These are phyloP conservation scores for Epirrhoe alternata DNA, from an alignment of 2,888 invertebrate species.

Conservation along the genomic window DNA sequence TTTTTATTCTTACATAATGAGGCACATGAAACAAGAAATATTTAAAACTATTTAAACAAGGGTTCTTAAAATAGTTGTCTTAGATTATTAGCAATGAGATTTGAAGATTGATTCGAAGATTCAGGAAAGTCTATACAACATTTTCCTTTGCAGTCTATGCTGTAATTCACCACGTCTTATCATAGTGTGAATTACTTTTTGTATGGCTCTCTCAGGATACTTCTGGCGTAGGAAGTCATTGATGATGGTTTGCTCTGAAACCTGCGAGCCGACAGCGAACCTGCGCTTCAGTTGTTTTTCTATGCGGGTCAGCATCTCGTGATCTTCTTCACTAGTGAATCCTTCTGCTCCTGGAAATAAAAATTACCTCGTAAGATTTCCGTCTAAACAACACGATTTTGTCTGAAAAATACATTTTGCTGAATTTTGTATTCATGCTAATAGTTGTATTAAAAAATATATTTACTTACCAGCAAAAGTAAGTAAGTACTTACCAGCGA, in stretches of 20 bases:
- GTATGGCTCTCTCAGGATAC: slow-evolving; percentile 93
- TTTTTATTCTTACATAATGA: slow-evolving; percentile 31
- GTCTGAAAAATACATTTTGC: too few relatives aligned
- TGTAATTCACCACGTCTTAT: slow-evolving; percentile 98
- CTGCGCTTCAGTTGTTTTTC: slow-evolving; percentile 97
- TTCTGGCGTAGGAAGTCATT: slow-evolving; percentile 94
- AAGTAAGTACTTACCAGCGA: slow-evolving; percentile 93
- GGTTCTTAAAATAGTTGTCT: not conserved
- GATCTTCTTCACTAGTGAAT: slow-evolving; percentile 97
- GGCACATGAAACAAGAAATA: slow-evolving; percentile 13
- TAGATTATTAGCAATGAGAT: not conserved
- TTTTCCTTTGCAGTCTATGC: slow-evolving; percentile 97
- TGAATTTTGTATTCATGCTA: too few relatives aligned
- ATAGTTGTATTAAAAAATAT: too few relatives aligned
- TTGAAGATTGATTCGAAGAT: slow-evolving; percentile 40
- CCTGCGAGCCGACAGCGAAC: slow-evolving; percentile 98
- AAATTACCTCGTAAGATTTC: not conserved
- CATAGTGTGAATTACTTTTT: slow-evolving; percentile 97
- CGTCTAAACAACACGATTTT: too few relatives aligned
- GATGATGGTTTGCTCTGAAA: slow-evolving; percentile 96
- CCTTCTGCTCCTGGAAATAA: slow-evolving; percentile 94
- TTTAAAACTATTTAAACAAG: not conserved
- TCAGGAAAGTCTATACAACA: slow-evolving; percentile 96
- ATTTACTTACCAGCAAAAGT: too few relatives aligned
- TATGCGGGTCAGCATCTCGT: slow-evolving; percentile 94